Conservation (phyloP, 2,113 vertebrate genomes). For the Myxocyprinus asiaticus region DNA sequence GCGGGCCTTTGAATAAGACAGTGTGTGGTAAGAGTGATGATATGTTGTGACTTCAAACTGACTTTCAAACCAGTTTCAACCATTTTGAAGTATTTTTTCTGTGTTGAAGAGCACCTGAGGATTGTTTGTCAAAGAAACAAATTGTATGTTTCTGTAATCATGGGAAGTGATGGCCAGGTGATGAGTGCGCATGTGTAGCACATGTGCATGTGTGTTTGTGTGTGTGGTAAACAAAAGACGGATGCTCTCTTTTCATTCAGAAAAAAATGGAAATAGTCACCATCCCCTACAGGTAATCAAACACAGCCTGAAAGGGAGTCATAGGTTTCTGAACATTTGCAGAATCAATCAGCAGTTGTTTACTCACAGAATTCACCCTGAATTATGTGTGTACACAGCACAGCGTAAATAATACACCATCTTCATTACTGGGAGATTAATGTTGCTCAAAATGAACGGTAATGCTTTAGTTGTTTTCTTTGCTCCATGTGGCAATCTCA, state of each 20-base stretch:
- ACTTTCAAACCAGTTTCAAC: conserved; percentile 27
- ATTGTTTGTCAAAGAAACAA: conserved; percentile 21
- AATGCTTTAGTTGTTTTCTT: conserved; percentile 33
- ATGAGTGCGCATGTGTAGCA: not conserved
- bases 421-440: conserved; percentile 39
- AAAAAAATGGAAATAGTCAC: conserved; percentile 8
- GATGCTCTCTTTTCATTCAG: conserved; percentile 3
- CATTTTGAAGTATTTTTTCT: conserved; percentile 9
- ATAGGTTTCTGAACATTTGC: not conserved
- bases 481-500: conserved; percentile 14
- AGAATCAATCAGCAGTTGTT: conserved; percentile 12
- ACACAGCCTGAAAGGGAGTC: conserved; percentile 19
- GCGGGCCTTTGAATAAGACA: conserved; percentile 30
- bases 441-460: conserved; percentile 28
- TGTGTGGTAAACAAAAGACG: conserved; percentile 23
- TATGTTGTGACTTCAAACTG: conserved; percentile 33
- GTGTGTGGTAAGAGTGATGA: conserved; percentile 36
- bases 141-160: conserved; percentile 26
- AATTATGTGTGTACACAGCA: not conserved
- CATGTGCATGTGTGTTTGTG: conserved; percentile 18
- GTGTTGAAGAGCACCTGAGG: conserved; percentile 3
- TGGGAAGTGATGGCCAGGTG: not conserved
- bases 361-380: not conserved
- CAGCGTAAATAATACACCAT: not conserved
- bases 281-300: conserved; percentile 41